Conservation (phyloP, 2,797 vertebrate species). For the Heliangelus exortis region DNA sequence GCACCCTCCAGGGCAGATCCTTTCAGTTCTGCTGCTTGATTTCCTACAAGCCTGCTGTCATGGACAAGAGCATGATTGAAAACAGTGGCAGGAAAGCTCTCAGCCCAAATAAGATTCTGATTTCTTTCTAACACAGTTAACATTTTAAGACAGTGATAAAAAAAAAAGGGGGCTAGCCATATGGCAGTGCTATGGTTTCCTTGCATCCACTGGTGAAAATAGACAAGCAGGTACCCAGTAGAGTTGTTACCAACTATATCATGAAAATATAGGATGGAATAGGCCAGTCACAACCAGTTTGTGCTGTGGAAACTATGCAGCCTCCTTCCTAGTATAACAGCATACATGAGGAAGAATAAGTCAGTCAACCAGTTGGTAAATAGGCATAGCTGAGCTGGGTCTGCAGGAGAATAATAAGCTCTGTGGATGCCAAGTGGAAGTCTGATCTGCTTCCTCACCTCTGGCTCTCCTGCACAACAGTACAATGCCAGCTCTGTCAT, state of each 20-base stretch:
- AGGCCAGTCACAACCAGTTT: background rate
- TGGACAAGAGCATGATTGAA: accelerated
- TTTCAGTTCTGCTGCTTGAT: background rate
- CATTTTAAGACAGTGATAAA: background rate
- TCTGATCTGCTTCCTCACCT: background rate
- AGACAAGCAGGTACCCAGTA: background rate
- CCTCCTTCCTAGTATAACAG: background rate
- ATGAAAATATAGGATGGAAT: background rate
- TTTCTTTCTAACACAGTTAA: background rate
- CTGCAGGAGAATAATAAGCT: background rate
- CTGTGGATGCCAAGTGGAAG: background rate
- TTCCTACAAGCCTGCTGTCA: background rate
- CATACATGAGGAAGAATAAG: background rate
- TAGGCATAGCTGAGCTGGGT: background rate
- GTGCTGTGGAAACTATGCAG: background rate
- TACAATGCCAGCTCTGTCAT: background rate
- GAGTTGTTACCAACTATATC: background rate
- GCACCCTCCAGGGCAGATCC: background rate
- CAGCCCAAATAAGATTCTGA: accelerated
- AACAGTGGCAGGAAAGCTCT: background rate
- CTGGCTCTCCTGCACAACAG: background rate
- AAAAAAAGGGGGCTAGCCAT: background rate
- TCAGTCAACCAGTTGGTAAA: background rate
- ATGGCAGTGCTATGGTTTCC: background rate
- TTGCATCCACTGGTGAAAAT: background rate